Evolutionary conservation across 2,797 vertebrate genomes (phyloP), one percentile per base, ranked within the genome.

Genomic region (Melanotaenia trifasciata): DNA sequence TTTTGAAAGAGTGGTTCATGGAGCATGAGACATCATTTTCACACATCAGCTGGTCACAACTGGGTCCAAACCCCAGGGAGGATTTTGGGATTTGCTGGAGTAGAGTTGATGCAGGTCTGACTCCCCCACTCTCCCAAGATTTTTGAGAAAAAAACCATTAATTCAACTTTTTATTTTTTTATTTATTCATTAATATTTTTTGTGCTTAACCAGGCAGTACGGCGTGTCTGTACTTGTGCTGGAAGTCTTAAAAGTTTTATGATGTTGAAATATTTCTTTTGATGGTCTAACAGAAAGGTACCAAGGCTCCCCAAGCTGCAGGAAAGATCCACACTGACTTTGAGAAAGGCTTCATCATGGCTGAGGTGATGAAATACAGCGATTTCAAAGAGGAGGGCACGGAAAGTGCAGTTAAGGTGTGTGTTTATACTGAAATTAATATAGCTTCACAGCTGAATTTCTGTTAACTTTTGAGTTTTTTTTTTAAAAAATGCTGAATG

Each of bases 341-440:
- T 89, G 98, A 99, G 93, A 99, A 99, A 91, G 98, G 98, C 87
- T 99, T 99, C 90, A 99, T 99, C 94, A 99, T 99, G 98, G 98
- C 98, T 9, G 98, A 99, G 92, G 97, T 99, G 93, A 99, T 99
- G 98, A 99, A 99, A 95, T 99, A 84, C 5, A 89, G 62, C 16
- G 98, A 99, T 94, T 99, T 99, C 94, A 98, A 99, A 94, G 98
- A 99, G 83, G 98, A 97, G 90, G 98, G 98, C 79, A 96, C 88
- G 76, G 98, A 99, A 94, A 84, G 76, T 80, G 97, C 98, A 54
- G 98, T 86, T 76, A 99, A 99, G 96, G 98, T 99, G 87, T 33
- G 86, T 76, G 26, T 45, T 54, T 65, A 4, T 32, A 22, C 33
- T 5, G 14, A 58, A 5, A 0, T 14, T 66, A 28, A 7, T 18